Conservation (phyloP, 2,888 invertebrate species). For the Lycophotia porphyrea region DNA sequence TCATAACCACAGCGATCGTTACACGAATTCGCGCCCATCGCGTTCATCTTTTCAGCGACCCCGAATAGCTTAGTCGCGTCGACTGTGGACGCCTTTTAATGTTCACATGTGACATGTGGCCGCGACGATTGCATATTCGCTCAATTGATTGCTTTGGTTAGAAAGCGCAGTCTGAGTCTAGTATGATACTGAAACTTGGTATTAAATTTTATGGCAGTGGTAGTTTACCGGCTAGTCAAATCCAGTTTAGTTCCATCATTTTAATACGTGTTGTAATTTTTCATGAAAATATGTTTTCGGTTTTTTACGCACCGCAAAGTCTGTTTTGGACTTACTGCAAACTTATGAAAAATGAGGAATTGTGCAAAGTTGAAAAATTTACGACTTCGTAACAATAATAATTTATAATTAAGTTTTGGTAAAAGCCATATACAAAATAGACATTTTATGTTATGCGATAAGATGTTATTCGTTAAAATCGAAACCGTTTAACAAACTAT, state of each 20-base stretch:
- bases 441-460: background rate
- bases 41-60: background rate
- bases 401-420: background rate
- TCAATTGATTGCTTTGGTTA: background rate
- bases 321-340: background rate
- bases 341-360: background rate
- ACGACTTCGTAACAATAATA: background rate
- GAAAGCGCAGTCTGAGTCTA: background rate
- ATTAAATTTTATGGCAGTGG: slow-evolving; percentile 16
- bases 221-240: background rate
- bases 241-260: background rate
- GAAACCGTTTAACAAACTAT: slow-evolving; percentile 4
- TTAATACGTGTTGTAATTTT: background rate
- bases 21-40: too few species aligned
- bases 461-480: background rate
- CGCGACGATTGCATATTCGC: background rate
- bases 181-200: background rate
- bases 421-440: background rate
- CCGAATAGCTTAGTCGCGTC: too few species aligned
- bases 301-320: background rate
- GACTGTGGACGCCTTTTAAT: background rate
- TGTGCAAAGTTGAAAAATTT: background rate
- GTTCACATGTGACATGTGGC: background rate
- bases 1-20: background rate
- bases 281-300: background rate